These are phyloP conservation scores for Ectropis crepuscularia DNA, from an alignment of 2,888 invertebrate genomes.

Conservation along the genomic window DNA sequence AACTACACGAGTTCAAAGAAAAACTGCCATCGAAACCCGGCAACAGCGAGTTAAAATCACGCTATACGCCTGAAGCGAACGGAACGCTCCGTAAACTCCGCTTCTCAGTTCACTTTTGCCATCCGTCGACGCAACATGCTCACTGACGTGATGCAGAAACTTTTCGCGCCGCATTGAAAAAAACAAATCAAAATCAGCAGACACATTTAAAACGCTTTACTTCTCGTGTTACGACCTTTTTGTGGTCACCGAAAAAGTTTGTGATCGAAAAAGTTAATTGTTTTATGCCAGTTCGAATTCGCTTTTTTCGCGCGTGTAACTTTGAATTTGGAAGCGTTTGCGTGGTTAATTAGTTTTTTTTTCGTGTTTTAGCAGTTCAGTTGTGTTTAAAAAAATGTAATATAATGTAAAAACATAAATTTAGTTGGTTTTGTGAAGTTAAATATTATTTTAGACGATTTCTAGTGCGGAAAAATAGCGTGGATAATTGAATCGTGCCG, in stretches of 20 bases:
- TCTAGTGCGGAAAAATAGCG: not conserved
- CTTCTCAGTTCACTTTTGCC: constrained; percentile 19
- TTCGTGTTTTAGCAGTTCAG: not conserved
- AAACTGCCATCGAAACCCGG: not conserved
- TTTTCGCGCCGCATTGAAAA: constrained; percentile 18
- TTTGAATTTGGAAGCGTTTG: constrained; percentile 9
- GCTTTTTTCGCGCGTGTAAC: constrained; percentile 8
- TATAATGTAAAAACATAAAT: not conserved
- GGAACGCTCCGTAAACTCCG: not conserved
- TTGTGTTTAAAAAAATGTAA: not conserved
- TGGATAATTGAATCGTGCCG: not conserved
- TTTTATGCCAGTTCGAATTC: constrained; percentile 5
- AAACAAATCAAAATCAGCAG: not conserved
- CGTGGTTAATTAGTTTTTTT: constrained; percentile 9
- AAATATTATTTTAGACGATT: no score
- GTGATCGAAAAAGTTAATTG: constrained; percentile 7
- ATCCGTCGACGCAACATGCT: constrained; percentile 28
- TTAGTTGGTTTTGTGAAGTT: not conserved
- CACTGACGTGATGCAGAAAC: constrained; percentile 19
- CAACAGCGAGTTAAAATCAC: constrained; percentile 5
- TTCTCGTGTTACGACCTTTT: constrained; percentile 6
- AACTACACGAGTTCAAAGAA: not conserved
- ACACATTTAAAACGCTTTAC: not conserved
- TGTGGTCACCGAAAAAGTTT: constrained; percentile 11
- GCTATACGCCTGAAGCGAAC: not conserved